These are phyloP conservation scores for Meiosimyza platycephala DNA, from an alignment of 2,888 invertebrate species.

Conservation along the genomic window DNA sequence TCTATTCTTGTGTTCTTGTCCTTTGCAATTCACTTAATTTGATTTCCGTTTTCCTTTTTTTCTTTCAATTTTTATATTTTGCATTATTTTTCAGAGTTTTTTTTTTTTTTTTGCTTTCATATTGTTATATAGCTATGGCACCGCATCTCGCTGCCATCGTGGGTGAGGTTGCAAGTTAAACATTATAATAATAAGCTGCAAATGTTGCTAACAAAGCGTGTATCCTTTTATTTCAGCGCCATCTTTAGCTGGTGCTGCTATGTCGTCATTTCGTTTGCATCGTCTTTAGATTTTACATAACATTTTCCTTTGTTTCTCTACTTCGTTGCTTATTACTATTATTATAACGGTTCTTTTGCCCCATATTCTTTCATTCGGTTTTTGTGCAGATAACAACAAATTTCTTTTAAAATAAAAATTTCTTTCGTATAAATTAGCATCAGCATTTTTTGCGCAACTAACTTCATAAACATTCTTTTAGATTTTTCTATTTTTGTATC, in stretches of 20 bases:
- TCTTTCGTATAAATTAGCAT: slow-evolving; percentile 30
- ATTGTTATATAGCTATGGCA: too few relatives aligned
- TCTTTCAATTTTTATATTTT: slow-evolving; percentile 25
- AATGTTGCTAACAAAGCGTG: slow-evolving; percentile 49
- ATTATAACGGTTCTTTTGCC: slow-evolving; percentile 50
- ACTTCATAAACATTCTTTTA: slow-evolving; percentile 31
- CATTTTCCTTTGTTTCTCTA: background rate
- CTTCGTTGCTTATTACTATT: slow-evolving; percentile 45
- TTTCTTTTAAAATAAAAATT: slow-evolving; percentile 1
- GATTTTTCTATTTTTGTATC: background rate
- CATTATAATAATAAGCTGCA: slow-evolving; percentile 49
- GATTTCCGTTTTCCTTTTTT: slow-evolving; percentile 31
- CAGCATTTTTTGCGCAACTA: slow-evolving; percentile 27
- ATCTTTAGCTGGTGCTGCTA: slow-evolving; percentile 30
- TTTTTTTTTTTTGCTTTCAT: background rate
- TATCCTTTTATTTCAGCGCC: slow-evolving; percentile 40
- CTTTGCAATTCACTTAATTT: slow-evolving; percentile 32
- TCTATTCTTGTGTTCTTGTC: slow-evolving; percentile 36
- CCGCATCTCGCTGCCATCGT: too few relatives aligned
- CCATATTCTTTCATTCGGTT: slow-evolving; percentile 16
- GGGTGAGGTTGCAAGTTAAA: slow-evolving; percentile 13
- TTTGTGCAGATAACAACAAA: slow-evolving; percentile 36
- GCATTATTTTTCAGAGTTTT: slow-evolving; percentile 6
- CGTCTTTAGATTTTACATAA: background rate
- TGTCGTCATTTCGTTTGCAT: background rate